Percentiles rank a stretch among this genome's conserved stretches.
Conservation (phyloP, 2,797 vertebrate genomes). For the Amazonetta brasiliensis region DNA sequence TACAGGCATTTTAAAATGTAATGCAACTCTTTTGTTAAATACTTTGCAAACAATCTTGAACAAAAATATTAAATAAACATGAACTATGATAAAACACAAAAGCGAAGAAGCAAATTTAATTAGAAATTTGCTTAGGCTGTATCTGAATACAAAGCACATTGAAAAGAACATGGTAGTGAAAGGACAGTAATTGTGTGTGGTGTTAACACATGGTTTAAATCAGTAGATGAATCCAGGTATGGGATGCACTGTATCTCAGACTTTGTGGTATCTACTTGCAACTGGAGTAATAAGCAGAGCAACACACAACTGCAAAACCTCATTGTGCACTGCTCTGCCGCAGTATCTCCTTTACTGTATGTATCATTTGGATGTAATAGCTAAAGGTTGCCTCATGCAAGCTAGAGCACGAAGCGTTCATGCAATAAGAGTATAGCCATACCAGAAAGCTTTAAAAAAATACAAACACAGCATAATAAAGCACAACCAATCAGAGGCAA, state of each 20-base stretch:
- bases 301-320: neutral
- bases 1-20: neutral
- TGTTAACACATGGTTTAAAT: neutral
- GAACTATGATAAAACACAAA: neutral
- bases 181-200: neutral
- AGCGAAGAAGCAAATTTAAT: neutral
- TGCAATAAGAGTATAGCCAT: neutral
- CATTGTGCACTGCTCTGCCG: neutral
- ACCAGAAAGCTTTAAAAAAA: neutral
- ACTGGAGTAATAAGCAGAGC: neutral
- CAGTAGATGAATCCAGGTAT: neutral
- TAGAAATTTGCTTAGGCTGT: neutral
- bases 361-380: neutral
- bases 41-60: neutral
- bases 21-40: neutral
- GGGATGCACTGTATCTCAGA: neutral
- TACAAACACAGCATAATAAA: neutral
- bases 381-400: neutral
- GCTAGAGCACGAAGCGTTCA: neutral
- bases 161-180: neutral
- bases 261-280: neutral
- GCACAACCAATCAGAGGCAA: neutral
- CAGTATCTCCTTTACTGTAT: fast-evolving
- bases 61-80: neutral
- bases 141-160: neutral